Percentiles rank a stretch among this genome's conserved stretches.
These are phyloP conservation scores for Saiga tatarica DNA, from an alignment of 2,113 vertebrate genomes.

Conservation along the genomic window DNA sequence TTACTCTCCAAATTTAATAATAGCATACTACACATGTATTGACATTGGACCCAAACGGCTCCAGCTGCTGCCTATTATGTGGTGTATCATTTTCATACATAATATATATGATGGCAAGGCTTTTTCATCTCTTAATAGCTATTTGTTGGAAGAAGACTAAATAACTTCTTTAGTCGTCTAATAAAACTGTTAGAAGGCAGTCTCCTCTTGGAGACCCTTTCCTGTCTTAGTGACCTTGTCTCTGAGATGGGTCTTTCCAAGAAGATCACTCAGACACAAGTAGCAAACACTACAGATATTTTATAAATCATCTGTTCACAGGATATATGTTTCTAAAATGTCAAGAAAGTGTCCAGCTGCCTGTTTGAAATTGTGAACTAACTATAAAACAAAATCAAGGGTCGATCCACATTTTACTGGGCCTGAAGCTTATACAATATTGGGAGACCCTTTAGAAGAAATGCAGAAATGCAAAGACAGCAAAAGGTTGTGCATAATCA, in stretches of 20 bases:
- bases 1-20: background rate
- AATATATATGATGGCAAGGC: background rate
- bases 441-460: background rate
- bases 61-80: background rate
- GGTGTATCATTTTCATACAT: background rate
- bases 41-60: no score
- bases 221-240: background rate
- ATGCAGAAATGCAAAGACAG: background rate
- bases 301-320: background rate
- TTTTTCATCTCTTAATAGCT: background rate
- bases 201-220: background rate
- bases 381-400: background rate
- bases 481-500: background rate
- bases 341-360: background rate
- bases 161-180: background rate
- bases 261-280: background rate
- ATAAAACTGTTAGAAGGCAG: background rate
- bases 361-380: background rate
- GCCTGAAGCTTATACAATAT: background rate
- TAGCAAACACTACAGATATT: background rate
- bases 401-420: background rate
- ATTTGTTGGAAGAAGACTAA: background rate
- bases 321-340: background rate
- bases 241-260: background rate
- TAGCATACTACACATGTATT: background rate